Evolutionary conservation across 1,140 invertebrate species (phyloP), one percentile per base, ranked within the genome.

Genomic region (Philopotamus ludificatus): DNA sequence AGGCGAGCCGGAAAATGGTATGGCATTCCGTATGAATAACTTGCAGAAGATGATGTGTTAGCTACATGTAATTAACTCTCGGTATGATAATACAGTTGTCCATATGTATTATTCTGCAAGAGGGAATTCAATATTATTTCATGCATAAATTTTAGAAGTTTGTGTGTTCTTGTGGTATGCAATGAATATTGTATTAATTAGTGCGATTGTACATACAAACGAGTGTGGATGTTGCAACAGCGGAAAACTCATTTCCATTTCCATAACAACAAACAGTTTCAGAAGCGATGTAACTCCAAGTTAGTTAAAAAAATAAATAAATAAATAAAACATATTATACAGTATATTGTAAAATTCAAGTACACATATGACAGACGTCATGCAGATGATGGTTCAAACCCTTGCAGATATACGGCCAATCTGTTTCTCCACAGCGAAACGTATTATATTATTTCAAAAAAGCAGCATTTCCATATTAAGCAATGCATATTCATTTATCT

Each of bases 61-160:
- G n/a, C n/a, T n/a, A n/a, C n/a, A n/a, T n/a, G n/a, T n/a, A n/a
- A n/a, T n/a, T n/a, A n/a, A n/a, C n/a, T n/a, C n/a, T n/a, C n/a
- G n/a, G n/a, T n/a, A n/a, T n/a, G n/a, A n/a, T n/a, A n/a, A 54
- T 54, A 34, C 41, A 54, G 41, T 26, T 58, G 54, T 58, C 57
- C 23, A 60, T 60, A 34, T 60, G 57, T 34, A 28, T 60, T 45
- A 45, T 45, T 26, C 39, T 60, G 44, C 39, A 60, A 26, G 57
- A 47, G 39, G 2, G 21, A 58, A 58, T 44, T 58, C 4, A 42
- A 47, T 23, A 47, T 26, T 47, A 26, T 60, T 26, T 47, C 57
- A 44, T 60, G 41, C 15, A 47, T 42, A 58, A 60, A 25, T 60
- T 26, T 3, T 15, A 26, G 10, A 47, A 47, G 10, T 47, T 16